These are phyloP conservation scores for Mesorhabditis spiculigera DNA, from an alignment of 2,888 invertebrate genomes.

Conservation along the genomic window DNA sequence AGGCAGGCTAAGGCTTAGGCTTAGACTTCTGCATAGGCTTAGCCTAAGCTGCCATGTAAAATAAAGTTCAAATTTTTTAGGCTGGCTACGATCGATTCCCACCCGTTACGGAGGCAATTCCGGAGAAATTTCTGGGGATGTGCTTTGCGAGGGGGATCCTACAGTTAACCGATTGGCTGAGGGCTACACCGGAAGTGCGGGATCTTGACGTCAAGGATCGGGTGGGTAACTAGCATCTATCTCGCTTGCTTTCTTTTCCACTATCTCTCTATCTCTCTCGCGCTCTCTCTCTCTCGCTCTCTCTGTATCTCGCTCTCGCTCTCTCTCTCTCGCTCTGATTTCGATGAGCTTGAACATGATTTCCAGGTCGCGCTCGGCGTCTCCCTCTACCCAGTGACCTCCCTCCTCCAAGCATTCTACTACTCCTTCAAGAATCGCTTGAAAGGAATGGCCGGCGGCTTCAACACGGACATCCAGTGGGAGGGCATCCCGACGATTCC, in stretches of 20 bases:
- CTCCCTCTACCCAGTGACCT: slow-evolving; percentile 3
- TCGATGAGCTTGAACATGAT: background rate
- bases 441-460: background rate
- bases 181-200: background rate
- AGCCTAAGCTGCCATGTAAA: background rate
- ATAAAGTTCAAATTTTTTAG: background rate
- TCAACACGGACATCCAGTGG: background rate
- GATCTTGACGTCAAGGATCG: background rate
- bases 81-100: slow-evolving; percentile 3
- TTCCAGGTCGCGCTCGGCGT: background rate
- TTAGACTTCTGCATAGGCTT: too few relatives aligned
- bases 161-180: slow-evolving; percentile 4
- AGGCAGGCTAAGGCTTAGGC: too few relatives aligned
- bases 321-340: too few relatives aligned
- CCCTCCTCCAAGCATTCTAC: slow-evolving; percentile 1
- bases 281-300: too few relatives aligned
- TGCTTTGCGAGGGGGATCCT: background rate
- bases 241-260: background rate
- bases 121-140: background rate
- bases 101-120: background rate
- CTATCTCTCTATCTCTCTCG: too few relatives aligned
- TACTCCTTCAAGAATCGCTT: background rate
- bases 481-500: background rate
- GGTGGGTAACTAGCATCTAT: background rate
- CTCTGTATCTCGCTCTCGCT: too few relatives aligned